Conservation (phyloP, 2,113 vertebrate species). For the Albula goreensis region DNA sequence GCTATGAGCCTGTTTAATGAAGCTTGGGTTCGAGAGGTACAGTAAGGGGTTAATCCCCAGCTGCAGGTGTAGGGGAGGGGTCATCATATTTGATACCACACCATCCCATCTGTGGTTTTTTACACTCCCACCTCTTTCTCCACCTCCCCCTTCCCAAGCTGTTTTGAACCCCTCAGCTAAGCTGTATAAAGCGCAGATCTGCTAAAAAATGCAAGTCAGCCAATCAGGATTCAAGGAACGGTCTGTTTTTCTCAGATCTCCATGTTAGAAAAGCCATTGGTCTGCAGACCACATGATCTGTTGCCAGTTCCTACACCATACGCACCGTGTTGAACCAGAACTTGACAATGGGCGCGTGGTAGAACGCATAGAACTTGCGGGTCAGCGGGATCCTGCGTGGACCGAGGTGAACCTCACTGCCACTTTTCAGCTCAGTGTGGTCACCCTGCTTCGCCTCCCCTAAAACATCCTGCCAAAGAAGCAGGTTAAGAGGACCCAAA, state of each 20-base stretch:
- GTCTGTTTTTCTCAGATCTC: too few species aligned
- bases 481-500: background rate
- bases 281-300: too few species aligned
- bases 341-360: constrained; percentile 97
- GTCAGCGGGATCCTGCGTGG: constrained; percentile 89
- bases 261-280: too few species aligned
- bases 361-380: constrained; percentile 94
- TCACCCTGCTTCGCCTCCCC: constrained; percentile 84
- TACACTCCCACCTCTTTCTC: too few species aligned
- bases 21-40: background rate
- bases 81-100: background rate
- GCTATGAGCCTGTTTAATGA: background rate
- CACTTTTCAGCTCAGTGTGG: constrained; percentile 74
- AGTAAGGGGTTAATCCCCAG: background rate
- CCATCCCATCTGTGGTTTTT: background rate
- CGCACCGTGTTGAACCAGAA: constrained; percentile 97
- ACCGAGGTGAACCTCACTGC: constrained; percentile 82
- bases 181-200: background rate
- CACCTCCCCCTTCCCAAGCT: too few species aligned
- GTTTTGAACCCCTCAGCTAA: background rate
- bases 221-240: background rate
- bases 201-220: background rate
- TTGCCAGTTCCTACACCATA: background rate
- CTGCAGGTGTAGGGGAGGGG: background rate
- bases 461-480: constrained; percentile 83